Evolutionary conservation across 2,888 invertebrate species (phyloP).

Genomic region (Leistus spinibarbis): DNA sequence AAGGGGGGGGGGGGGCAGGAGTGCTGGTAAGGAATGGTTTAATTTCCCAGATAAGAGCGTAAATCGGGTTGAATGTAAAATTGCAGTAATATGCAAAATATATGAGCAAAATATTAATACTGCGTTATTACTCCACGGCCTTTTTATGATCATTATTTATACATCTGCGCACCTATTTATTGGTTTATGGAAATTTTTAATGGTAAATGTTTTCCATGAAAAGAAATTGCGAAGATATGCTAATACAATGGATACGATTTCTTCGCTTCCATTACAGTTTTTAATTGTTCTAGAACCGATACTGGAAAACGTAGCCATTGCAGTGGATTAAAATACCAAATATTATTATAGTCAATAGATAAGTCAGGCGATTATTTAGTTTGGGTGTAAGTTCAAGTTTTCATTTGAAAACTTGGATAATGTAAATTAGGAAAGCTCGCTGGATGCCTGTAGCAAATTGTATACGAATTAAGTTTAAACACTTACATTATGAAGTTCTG

Average conservation of each 20-base stretch:
- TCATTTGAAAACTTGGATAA: too few relatives aligned
- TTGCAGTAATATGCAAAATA: conserved; percentile 39
- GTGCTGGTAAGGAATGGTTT: too few relatives aligned
- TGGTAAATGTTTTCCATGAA: conserved; percentile 26
- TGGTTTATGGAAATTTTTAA: conserved; percentile 39
- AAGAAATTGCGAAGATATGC: conserved; percentile 28
- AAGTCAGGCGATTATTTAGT: too few relatives aligned
- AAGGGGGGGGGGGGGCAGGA: too few relatives aligned
- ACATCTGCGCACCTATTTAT: conserved; percentile 34
- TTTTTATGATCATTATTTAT: conserved; percentile 38
- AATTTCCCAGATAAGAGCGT: conserved; percentile 35
- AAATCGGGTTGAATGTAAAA: conserved; percentile 36
- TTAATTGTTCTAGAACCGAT: conserved; percentile 1
- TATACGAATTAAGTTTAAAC: too few relatives aligned
- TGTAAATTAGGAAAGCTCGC: too few relatives aligned
- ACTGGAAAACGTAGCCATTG: conserved; percentile 6
- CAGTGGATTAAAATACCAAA: too few relatives aligned
- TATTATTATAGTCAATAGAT: too few relatives aligned
- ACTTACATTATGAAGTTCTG: too few relatives aligned
- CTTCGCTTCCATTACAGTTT: neutral
- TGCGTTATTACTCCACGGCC: neutral
- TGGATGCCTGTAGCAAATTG: too few relatives aligned
- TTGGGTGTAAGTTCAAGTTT: too few relatives aligned
- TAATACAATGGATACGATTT: conserved; percentile 8
- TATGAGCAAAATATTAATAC: conserved; percentile 37